Percentiles rank a stretch among this genome's conserved stretches.
Evolutionary conservation across 2,888 invertebrate genomes (phyloP).

Genomic region (Tipula helvola): DNA sequence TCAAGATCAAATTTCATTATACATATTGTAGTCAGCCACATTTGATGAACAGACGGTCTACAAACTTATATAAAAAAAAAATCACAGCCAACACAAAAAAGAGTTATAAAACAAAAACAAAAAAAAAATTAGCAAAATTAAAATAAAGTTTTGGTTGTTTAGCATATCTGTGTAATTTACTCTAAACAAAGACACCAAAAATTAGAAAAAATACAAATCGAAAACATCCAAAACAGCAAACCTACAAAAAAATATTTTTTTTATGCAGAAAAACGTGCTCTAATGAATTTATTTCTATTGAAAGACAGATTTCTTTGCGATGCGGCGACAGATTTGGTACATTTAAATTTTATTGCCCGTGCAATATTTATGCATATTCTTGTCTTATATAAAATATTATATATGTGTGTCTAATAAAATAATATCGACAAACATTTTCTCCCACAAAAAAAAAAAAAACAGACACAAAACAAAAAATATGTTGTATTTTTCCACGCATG

Average conservation of each 20-base stretch:
- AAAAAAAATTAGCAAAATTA: too few species aligned
- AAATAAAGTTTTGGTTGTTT: neutral
- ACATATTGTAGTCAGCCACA: neutral
- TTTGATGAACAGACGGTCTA: neutral
- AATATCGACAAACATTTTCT: neutral
- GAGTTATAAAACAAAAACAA: neutral
- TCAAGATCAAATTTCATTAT: neutral
- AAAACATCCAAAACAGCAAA: neutral
- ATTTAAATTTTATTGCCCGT: conserved; percentile 11
- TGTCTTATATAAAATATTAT: neutral
- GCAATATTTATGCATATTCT: neutral
- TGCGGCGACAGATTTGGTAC: conserved; percentile 26
- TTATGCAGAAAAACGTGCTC: neutral
- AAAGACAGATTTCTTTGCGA: conserved; percentile 21
- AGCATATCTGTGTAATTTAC: neutral
- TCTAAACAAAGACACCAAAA: neutral
- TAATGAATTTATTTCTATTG: neutral
- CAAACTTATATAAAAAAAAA: neutral
- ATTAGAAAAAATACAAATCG: neutral
- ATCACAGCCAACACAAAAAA: neutral
- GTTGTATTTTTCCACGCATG: neutral
- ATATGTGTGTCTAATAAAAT: neutral
- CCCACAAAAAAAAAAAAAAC: neutral
- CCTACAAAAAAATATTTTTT: neutral
- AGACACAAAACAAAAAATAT: neutral